Base-by-base conservation (phyloP, 2,113 vertebrate genomes). In the Ahaetulla prasina region DNA sequence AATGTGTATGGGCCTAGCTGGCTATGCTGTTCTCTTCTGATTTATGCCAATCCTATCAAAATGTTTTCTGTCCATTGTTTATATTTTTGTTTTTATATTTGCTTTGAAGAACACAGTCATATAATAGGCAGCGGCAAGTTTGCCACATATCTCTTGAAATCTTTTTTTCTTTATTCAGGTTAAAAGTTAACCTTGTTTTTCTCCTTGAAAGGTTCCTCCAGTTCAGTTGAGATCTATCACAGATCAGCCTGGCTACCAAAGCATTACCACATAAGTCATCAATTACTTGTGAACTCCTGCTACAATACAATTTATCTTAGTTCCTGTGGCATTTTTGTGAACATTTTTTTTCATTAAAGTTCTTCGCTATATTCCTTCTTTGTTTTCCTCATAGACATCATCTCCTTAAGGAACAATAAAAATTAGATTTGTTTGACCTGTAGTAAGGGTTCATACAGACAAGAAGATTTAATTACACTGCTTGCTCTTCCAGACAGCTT, bases 201-300 rank as follows among this genome's bases (percentile, higher is more conserved):
- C 97, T 98, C 97, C 97, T 98, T 98, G 96, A 97, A 96, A 94
- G 96, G 95, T 96, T 97, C 97, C 96, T 97, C 97, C 96, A 97
- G 95, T 93, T 94, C 92, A 93, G 95, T 96, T 96, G 96, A 98
- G 96, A 98, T 96, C 86, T 96, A 97, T 97, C 97, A 98, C 97
- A 98, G 97, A 98, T 98, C 97, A 97, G 94, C 96, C 94, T 97
- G 97, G 97, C 97, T 97, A 97, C 97, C 97, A 97, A 97, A 97
- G 96, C 97, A 97, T 97, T 98, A 97, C 97, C 97, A 96, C 97
- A 98, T 97, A 97, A 97, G 97, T 97, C 97, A 98, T 98, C 97
- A 98, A 98, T 98, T 98, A 98, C 96, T 96, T 97, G 97, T 97
- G 97, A 97, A 97, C 96, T 96, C 96, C 96, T 63, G 0, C 95